Conservation (phyloP, 2,888 invertebrate species). For the Amblyteles armatorius region DNA sequence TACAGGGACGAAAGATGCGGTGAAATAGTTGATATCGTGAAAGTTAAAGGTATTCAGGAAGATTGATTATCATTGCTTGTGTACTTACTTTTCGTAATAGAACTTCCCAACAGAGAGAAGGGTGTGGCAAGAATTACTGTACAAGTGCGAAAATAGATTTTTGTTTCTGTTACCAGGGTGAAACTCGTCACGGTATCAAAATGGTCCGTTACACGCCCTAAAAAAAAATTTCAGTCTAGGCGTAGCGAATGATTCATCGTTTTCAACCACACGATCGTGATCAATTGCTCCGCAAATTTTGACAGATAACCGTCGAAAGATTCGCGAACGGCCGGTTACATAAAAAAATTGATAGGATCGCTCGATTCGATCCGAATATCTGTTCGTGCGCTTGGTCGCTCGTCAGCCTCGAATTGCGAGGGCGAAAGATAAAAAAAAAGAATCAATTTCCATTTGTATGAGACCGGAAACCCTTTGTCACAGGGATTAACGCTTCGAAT, state of each 20-base stretch:
- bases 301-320: not conserved
- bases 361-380: conserved; percentile 1
- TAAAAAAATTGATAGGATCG: conserved; percentile 25
- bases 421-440: conserved; percentile 62
- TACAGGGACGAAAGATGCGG: not conserved
- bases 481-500: conserved; percentile 73
- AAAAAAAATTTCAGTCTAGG: not conserved
- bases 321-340: not conserved
- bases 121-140: not conserved
- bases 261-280: not conserved
- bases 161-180: not conserved
- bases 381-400: conserved; percentile 26
- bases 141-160: not conserved
- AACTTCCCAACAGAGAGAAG: not conserved
- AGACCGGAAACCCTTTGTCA: conserved; percentile 73
- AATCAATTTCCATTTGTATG: conserved; percentile 74
- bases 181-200: not conserved
- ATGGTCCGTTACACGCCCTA: not conserved
- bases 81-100: not conserved
- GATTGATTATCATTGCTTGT: not conserved
- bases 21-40: not conserved
- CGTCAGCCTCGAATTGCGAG: conserved; percentile 49
- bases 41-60: not conserved
- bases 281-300: not conserved
- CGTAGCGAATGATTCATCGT: not conserved